These are phyloP conservation scores for Bacillus rossius DNA, from an alignment of 1,140 invertebrate genomes.

Conservation along the genomic window DNA sequence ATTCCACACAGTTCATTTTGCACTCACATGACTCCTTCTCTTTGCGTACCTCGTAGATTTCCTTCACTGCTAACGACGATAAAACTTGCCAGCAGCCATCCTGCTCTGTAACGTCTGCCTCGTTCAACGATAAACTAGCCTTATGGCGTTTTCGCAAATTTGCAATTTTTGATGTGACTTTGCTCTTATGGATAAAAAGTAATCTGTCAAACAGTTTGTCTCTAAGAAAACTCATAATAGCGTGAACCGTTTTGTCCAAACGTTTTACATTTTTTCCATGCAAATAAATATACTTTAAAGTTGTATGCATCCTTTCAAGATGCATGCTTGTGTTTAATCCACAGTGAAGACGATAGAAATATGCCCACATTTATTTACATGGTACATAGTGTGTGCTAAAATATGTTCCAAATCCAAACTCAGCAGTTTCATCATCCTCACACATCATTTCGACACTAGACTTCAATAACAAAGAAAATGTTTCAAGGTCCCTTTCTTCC, in stretches of 20 bases:
- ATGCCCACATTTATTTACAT: conserved; percentile 12
- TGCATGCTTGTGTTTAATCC: conserved; percentile 16
- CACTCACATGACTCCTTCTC: neutral
- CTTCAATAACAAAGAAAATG: conserved; percentile 1
- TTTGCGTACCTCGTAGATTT: no score
- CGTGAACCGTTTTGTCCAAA: conserved; percentile 12
- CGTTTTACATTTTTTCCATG: conserved; percentile 11
- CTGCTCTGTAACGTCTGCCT: neutral
- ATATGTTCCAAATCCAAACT: conserved; percentile 7
- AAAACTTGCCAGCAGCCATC: no score
- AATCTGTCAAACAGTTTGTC: no score
- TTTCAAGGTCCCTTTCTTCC: neutral
- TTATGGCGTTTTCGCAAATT: no score
- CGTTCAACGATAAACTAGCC: no score
- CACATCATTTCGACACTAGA: neutral
- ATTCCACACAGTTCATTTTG: conserved; percentile 1
- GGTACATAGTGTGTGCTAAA: conserved; percentile 4
- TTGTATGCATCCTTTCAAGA: conserved; percentile 10
- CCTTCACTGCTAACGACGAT: no score
- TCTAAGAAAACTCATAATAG: conserved; percentile 3
- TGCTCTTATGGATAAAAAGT: no score
- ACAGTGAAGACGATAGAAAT: neutral
- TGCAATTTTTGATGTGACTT: no score
- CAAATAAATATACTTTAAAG: conserved; percentile 13
- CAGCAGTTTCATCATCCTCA: neutral